These are phyloP conservation scores for Melinaea marsaeus DNA, from an alignment of 2,888 invertebrate species.

Conservation along the genomic window DNA sequence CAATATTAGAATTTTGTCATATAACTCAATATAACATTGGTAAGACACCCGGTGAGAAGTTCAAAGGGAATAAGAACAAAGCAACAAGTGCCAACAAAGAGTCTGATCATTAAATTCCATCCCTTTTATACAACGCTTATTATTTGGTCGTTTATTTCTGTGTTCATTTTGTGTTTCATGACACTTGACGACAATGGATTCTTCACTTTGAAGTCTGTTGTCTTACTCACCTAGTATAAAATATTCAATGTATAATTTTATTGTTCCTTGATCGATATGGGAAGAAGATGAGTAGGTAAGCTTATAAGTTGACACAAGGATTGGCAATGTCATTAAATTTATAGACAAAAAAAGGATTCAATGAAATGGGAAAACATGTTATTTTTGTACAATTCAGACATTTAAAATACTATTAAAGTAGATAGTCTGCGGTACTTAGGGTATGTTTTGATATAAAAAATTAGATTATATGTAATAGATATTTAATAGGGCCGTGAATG, in stretches of 20 bases:
- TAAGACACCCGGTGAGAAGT: slow-evolving; percentile 12
- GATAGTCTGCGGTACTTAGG: too few relatives aligned
- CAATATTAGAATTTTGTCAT: not conserved
- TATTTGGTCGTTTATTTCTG: slow-evolving; percentile 19
- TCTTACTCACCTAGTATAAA: not conserved
- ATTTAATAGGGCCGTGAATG: too few relatives aligned
- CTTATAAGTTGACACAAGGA: too few relatives aligned
- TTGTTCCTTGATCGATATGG: too few relatives aligned
- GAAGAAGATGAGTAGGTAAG: too few relatives aligned
- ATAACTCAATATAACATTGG: slow-evolving; percentile 10
- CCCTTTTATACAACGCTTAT: slow-evolving; percentile 19
- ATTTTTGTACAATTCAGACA: too few relatives aligned
- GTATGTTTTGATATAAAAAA: too few relatives aligned
- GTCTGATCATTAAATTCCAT: slow-evolving; percentile 37
- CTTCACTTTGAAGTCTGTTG: slow-evolving; percentile 8
- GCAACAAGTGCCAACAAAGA: slow-evolving; percentile 60
- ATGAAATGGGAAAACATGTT: not conserved
- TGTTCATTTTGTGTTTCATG: slow-evolving; percentile 8
- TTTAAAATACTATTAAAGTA: too few relatives aligned
- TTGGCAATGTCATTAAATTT: not conserved
- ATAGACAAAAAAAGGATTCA: not conserved
- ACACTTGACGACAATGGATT: slow-evolving; percentile 13
- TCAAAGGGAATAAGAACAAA: slow-evolving; percentile 38
- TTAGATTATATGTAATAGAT: too few relatives aligned
- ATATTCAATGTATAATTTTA: not conserved